phyloP scores from a whole-genome alignment of 2,797 vertebrate genomes.

The Periophthalmus magnuspinnatus region DNA sequence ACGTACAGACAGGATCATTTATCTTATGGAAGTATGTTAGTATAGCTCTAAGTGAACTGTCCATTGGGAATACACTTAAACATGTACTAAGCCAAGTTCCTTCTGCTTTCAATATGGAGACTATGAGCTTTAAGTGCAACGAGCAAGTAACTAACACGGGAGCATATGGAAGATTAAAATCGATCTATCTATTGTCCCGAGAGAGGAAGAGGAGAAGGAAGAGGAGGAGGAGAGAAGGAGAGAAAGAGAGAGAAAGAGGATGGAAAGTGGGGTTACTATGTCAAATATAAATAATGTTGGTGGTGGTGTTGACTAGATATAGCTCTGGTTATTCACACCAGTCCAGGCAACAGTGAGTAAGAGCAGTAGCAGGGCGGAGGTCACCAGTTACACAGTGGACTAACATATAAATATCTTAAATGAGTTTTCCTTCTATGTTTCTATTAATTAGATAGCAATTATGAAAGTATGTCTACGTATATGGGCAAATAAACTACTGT shows the following conservation, averaged over 20 bases:
- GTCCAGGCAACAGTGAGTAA: constrained; percentile 48
- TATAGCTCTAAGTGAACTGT: constrained; percentile 27
- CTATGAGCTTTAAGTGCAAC: constrained; percentile 7
- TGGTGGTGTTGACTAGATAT: constrained; percentile 68
- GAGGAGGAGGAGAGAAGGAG: background rate
- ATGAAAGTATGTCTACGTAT: background rate
- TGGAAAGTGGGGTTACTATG: constrained; percentile 23
- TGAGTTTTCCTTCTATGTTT: background rate
- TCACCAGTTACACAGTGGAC: constrained; percentile 10
- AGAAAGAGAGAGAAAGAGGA: background rate
- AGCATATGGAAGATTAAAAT: constrained; percentile 33
- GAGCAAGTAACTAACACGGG: constrained; percentile 30
- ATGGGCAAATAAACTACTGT: no score
- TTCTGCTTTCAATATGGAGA: constrained; percentile 13
- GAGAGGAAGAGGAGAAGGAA: background rate
- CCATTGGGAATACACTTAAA: constrained; percentile 1
- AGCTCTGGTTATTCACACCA: constrained; percentile 71
- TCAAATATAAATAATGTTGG: constrained; percentile 71
- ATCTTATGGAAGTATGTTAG: constrained; percentile 14
- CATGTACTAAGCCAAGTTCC: background rate
- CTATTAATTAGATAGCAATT: background rate
- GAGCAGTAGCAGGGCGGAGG: constrained; percentile 35
- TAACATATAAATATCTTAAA: background rate
- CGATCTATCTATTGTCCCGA: constrained; percentile 15
- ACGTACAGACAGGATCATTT: constrained; percentile 33